Evolutionary conservation across 1,140 invertebrate species (phyloP), one percentile per base, ranked within the genome.

Genomic region (Anthonomus grandis): DNA sequence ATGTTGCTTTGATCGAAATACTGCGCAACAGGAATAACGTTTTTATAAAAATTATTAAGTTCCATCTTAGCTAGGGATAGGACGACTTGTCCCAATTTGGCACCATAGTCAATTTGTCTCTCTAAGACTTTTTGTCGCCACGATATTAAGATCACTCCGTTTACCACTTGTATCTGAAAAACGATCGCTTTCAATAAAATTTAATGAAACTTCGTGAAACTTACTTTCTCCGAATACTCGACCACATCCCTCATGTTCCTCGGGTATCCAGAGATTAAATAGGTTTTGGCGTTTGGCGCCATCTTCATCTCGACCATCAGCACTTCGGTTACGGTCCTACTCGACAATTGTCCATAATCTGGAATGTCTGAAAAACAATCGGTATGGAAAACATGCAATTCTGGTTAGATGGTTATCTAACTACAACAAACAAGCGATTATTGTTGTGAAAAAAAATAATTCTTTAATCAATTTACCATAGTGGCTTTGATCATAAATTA

Each of bases 261-360:
- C 12, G 94, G 96, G 80, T 96, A 98, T 36, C 95, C 95, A 55
- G 95, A 95, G 18, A 98, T 88, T 13, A 98, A 81, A 76, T 93
- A 96, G 3, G 93, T 93, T 75, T 91, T 93, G 37, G 93, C 89
- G 51, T 84, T 86, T 44, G 87, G 86, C 50, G 90, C 84, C 84
- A 93, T 90, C 78, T 95, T 94, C 80, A 97, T 88, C 79, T 96
- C 94, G 50, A 94, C 81, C 87, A 93, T 91, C 37, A 94, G 80
- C 4, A 91, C 89, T 72, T 93, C 89, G 0, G 90, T 87, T 4
- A 93, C 89, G 2, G 88, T 91, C 73, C 86, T 89, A 68, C 90
- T 91, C 25, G 88, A 90, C 46, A 93, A 73, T 68, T 85, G 80
- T 49, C 86, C 85, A 74, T 91, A 90, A 74, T 91, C 89, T 78